Conservation (phyloP, 2,888 invertebrate genomes). For the Macrophya annulata region DNA sequence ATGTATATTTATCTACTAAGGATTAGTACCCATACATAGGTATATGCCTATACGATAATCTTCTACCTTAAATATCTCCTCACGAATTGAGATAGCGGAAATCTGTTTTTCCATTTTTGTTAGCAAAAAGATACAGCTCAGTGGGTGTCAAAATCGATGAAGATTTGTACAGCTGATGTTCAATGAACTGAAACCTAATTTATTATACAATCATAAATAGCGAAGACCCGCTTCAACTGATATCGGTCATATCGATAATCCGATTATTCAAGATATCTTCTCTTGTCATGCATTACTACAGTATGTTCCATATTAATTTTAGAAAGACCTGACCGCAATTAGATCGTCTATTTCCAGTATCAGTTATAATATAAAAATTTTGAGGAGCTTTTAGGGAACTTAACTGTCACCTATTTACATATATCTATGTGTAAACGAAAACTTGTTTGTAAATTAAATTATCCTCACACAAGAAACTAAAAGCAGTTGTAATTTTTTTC, state of each 20-base stretch:
- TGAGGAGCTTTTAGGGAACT: not conserved
- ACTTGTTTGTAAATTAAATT: not conserved
- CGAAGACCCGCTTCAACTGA: not conserved
- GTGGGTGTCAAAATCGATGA: not conserved
- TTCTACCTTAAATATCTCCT: not conserved
- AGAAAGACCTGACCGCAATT: not conserved
- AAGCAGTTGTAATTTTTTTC: not conserved
- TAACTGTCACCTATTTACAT: not conserved
- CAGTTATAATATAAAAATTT: not conserved
- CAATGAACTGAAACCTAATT: conserved; percentile 11
- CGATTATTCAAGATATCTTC: conserved; percentile 5
- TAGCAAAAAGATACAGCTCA: not conserved
- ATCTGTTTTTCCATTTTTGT: not conserved
- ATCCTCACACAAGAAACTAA: not conserved
- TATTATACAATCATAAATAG: not conserved
- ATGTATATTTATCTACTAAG: not conserved
- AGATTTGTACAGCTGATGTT: conserved; percentile 15
- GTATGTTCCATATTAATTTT: not conserved
- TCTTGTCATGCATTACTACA: not conserved
- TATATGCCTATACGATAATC: not conserved
- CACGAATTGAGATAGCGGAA: not conserved
- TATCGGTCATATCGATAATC: conserved; percentile 11
- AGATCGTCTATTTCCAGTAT: not conserved
- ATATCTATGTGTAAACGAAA: not conserved
- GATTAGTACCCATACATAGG: not conserved